Evolutionary conservation across 2,113 vertebrate species (phyloP).

Genomic region (Rhabdomys dilectus): DNA sequence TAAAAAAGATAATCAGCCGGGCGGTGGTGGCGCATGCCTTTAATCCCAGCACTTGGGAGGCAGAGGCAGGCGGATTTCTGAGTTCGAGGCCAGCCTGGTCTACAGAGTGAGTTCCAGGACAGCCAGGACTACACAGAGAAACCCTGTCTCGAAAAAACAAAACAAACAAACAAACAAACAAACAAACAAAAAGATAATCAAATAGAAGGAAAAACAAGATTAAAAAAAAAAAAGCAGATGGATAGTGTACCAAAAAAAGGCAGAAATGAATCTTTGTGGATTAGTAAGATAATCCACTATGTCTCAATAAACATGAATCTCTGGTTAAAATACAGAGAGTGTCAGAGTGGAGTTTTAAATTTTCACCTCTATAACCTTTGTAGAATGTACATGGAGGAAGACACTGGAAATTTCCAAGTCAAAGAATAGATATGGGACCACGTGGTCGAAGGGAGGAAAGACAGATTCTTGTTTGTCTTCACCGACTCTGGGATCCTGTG

Average conservation of each 20-base stretch:
- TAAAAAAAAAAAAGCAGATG: neutral
- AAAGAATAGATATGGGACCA: neutral
- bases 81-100: too few relatives aligned
- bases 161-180: too few relatives aligned
- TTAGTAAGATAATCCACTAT: neutral
- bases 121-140: too few relatives aligned
- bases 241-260: neutral
- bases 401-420: neutral
- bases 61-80: too few relatives aligned
- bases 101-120: too few relatives aligned
- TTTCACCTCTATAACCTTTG: neutral
- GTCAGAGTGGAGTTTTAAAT: neutral
- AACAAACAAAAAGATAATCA: neutral
- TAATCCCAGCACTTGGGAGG: too few relatives aligned
- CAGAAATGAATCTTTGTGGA: neutral
- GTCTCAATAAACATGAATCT: conserved; percentile 18
- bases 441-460: neutral
- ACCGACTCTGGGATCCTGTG: neutral
- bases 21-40: too few relatives aligned
- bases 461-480: neutral
- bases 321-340: neutral
- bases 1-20: neutral
- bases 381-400: neutral
- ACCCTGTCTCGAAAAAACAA: too few relatives aligned
- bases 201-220: neutral